phyloP scores from a whole-genome alignment of 30 jellyfish, hydroid and myxozoan genomes.

The Mastigias papua region DNA sequence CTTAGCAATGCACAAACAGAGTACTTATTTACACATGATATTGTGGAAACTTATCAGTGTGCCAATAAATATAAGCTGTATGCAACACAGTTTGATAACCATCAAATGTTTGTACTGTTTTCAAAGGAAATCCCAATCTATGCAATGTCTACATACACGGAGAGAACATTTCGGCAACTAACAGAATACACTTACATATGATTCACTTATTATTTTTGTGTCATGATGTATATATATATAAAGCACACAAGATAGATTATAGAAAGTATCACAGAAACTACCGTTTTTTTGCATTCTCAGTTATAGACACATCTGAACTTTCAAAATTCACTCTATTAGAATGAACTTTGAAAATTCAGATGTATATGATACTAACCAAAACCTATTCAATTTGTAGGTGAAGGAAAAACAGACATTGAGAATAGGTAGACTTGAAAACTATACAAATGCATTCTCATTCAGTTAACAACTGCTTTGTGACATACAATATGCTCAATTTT shows the following conservation, averaged over 20 bases:
- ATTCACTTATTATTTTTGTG: not conserved
- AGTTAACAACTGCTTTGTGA: no score
- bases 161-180: constrained; percentile 61
- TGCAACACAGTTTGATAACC: constrained; percentile 71
- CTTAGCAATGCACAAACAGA: constrained; percentile 19
- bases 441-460: no score
- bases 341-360: no score
- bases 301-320: no score
- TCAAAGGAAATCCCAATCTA: constrained; percentile 82
- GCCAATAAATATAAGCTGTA: constrained; percentile 78
- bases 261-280: no score
- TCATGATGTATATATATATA: not conserved
- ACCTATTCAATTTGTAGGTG: no score
- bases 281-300: no score
- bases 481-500: no score
- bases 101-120: constrained; percentile 83
- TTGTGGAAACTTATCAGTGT: constrained; percentile 79
- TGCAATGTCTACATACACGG: constrained; percentile 74
- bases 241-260: not conserved
- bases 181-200: constrained; percentile 13
- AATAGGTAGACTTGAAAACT: no score
- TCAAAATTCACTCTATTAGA: no score
- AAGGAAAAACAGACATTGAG: no score
- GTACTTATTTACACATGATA: constrained; percentile 46
- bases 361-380: no score